Percentiles rank a stretch among this genome's conserved stretches.
Evolutionary conservation across 2,797 vertebrate genomes (phyloP).

Genomic region (Enoplosus armatus): DNA sequence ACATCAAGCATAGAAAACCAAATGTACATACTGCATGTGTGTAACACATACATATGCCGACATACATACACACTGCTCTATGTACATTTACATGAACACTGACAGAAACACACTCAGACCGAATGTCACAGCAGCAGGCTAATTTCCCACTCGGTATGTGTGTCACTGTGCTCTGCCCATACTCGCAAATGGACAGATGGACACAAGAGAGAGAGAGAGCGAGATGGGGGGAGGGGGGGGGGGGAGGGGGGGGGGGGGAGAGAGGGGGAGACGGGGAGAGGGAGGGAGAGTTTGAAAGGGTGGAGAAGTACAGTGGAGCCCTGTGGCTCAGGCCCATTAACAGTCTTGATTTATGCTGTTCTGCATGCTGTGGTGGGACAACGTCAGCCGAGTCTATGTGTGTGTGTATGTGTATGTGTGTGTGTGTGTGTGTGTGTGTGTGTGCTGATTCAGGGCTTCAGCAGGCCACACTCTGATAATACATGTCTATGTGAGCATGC

Average conservation of each 20-base stretch:
- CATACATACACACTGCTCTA: background rate
- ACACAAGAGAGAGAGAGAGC: constrained; percentile 18
- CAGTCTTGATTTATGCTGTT: constrained; percentile 69
- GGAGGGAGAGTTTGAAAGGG: constrained; percentile 26
- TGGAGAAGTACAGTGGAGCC: constrained; percentile 59
- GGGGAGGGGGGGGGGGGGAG: background rate
- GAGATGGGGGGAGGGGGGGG: constrained; percentile 6
- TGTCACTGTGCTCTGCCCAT: constrained; percentile 67
- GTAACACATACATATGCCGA: background rate
- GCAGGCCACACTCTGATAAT: constrained; percentile 55
- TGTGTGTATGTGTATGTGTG: constrained; percentile 30
- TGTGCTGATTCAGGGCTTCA: constrained; percentile 60
- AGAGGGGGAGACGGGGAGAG: background rate
- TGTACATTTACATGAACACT: background rate
- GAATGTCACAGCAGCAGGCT: constrained; percentile 69
- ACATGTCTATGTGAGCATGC: constrained; percentile 58
- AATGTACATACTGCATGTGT: background rate
- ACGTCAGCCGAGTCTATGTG: constrained; percentile 25
- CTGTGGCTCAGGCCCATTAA: constrained; percentile 65
- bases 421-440: constrained; percentile 27
- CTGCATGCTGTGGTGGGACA: constrained; percentile 72
- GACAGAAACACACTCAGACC: constrained; percentile 26
- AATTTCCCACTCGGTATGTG: constrained; percentile 78
- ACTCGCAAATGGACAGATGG: constrained; percentile 66
- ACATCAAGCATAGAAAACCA: background rate